Percentiles rank a stretch among this genome's conserved stretches.
phyloP scores from a whole-genome alignment of 2,888 invertebrate species.

The Adineta ricciae region DNA sequence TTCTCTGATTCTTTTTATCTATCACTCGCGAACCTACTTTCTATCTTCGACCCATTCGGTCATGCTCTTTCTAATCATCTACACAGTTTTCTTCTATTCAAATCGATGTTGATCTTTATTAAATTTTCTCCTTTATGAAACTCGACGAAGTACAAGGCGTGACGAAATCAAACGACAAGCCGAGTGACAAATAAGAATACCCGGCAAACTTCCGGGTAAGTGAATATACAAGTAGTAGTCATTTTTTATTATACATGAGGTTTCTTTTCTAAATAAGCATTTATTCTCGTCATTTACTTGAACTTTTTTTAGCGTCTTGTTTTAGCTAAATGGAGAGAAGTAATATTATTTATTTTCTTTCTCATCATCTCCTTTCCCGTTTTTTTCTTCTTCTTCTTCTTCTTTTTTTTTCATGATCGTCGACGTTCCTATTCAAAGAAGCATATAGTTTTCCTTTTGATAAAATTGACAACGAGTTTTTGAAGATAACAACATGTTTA shows the following conservation, averaged over 20 bases:
- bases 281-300: neutral
- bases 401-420: neutral
- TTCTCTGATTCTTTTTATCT: neutral
- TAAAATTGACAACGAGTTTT: too few relatives aligned
- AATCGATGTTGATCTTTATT: too few relatives aligned
- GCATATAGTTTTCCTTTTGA: neutral
- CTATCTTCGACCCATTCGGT: neutral
- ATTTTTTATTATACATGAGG: neutral
- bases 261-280: neutral
- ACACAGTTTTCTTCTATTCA: too few relatives aligned
- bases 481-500: too few relatives aligned
- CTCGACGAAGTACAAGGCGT: neutral
- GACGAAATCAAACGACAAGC: neutral
- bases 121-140: neutral
- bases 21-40: neutral
- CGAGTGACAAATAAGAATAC: neutral
- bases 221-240: neutral
- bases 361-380: neutral
- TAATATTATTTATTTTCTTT: neutral
- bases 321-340: neutral
- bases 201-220: neutral
- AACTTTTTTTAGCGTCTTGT: neutral
- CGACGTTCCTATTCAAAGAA: neutral
- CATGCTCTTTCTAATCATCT: neutral
- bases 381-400: neutral